phyloP scores from a whole-genome alignment of 2,797 vertebrate genomes.

The Tragelaphus oryx region DNA sequence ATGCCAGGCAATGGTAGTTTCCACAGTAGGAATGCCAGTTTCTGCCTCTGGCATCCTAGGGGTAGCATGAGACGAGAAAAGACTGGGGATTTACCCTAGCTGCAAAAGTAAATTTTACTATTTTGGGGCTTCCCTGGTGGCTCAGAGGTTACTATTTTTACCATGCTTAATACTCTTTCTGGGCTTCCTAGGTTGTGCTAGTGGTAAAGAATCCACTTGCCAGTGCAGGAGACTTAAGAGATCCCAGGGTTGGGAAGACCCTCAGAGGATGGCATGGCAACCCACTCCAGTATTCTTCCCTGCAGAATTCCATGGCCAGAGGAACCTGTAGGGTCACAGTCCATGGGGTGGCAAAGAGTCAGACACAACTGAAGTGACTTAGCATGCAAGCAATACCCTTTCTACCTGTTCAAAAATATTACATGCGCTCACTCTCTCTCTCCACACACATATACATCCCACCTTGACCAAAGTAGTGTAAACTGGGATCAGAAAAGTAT shows the following conservation, averaged over 20 bases:
- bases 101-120: background rate
- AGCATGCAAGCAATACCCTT: background rate
- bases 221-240: background rate
- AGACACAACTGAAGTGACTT: background rate
- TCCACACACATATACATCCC: background rate
- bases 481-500: background rate
- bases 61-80: background rate
- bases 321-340: background rate
- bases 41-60: background rate
- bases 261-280: background rate
- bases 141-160: background rate
- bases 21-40: background rate
- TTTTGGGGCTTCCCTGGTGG: background rate
- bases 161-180: background rate
- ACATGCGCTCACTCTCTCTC: background rate
- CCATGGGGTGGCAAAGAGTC: background rate
- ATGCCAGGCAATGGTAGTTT: background rate
- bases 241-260: background rate
- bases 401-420: background rate
- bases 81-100: background rate
- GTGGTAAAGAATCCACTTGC: background rate
- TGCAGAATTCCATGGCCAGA: background rate
- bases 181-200: background rate
- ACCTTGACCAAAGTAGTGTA: background rate
- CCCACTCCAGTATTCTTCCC: background rate